phyloP scores from a whole-genome alignment of 2,888 invertebrate genomes.

The Lomographa bimaculata region DNA sequence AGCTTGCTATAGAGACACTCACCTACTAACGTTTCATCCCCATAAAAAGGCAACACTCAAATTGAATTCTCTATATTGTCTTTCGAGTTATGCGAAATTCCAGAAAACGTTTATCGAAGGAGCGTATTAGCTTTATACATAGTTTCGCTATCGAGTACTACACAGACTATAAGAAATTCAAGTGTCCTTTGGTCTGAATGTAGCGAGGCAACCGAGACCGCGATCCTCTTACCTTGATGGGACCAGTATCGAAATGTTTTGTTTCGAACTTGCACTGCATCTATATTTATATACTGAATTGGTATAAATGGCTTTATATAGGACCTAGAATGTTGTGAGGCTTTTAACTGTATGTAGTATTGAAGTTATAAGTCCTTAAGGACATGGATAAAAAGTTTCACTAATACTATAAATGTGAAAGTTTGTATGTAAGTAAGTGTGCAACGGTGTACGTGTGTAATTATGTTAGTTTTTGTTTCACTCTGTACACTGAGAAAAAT shows the following conservation, averaged over 20 bases:
- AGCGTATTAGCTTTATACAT: constrained; percentile 8
- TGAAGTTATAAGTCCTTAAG: no score
- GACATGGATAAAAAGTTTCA: no score
- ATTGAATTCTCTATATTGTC: constrained; percentile 44
- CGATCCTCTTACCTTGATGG: constrained; percentile 72
- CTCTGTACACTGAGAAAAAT: no score
- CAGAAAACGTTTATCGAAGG: constrained; percentile 6
- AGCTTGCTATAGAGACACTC: constrained; percentile 52
- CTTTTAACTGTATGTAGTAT: no score
- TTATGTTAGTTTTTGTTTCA: no score
- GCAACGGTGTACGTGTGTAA: no score
- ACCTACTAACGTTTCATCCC: constrained; percentile 44
- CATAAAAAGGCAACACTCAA: constrained; percentile 40
- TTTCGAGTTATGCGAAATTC: constrained; percentile 27
- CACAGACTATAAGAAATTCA: constrained; percentile 36
- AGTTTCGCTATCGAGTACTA: constrained; percentile 11
- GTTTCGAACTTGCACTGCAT: constrained; percentile 16
- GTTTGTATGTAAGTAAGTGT: no score
- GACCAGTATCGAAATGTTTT: constrained; percentile 51
- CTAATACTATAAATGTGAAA: no score
- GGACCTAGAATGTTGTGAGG: no score
- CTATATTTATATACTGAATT: no score
- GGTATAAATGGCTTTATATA: no score
- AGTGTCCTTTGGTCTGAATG: constrained; percentile 44
- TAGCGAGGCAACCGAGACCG: constrained; percentile 49